Percentiles rank a stretch among this genome's conserved stretches.
Conservation (phyloP, 2,113 vertebrate species). For the Protobothrops flavoviridis region DNA sequence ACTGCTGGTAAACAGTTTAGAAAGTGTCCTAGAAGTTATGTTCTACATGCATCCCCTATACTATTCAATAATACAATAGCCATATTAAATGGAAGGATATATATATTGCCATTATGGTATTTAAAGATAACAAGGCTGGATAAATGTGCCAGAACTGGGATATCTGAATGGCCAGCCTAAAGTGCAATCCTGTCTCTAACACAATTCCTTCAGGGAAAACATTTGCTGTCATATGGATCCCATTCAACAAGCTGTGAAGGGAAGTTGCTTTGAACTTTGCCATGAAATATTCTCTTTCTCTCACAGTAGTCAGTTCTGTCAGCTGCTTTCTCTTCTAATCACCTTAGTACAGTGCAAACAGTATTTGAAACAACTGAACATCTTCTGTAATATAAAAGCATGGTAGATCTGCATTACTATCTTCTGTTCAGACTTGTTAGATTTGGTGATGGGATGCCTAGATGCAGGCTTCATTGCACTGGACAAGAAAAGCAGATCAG, state of each 20-base stretch:
- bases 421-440: background rate
- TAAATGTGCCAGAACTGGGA: background rate
- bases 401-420: background rate
- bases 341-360: accelerated
- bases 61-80: background rate
- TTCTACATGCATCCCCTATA: background rate
- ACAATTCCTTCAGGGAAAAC: constrained; percentile 20
- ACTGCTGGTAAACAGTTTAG: background rate
- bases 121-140: background rate
- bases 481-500: background rate
- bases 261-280: background rate
- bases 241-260: background rate
- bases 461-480: background rate
- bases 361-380: background rate
- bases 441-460: background rate
- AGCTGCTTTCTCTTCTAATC: background rate
- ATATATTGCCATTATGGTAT: background rate
- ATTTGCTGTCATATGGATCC: constrained; percentile 19
- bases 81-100: background rate
- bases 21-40: background rate
- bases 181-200: background rate
- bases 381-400: background rate
- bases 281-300: background rate
- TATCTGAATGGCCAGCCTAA: background rate
- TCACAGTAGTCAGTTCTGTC: background rate